Conservation (phyloP, 1,140 invertebrate genomes). For the Heliconius melpomene region DNA sequence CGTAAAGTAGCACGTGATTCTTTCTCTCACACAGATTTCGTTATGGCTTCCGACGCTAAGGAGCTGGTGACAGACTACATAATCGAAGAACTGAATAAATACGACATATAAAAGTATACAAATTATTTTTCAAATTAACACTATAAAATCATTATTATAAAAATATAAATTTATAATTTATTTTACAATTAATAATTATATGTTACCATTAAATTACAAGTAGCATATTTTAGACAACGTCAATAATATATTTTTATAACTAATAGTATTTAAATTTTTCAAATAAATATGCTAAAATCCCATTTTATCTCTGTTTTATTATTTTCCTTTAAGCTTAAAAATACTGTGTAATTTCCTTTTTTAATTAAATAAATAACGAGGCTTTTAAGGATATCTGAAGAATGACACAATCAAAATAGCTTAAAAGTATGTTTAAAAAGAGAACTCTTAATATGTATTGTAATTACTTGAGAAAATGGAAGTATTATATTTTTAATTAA, state of each 20-base stretch:
- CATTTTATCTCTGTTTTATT: not conserved
- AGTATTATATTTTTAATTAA: no score
- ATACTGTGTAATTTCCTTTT: no score
- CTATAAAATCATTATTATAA: no score
- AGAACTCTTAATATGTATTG: no score
- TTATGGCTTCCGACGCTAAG: conserved; percentile 51
- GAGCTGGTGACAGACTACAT: conserved; percentile 56
- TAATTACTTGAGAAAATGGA: no score
- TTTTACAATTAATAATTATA: no score
- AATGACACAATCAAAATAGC: no score
- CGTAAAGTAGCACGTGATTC: conserved; percentile 54
- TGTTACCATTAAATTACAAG: not conserved
- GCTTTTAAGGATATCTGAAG: no score
- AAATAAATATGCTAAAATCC: not conserved
- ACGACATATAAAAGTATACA: not conserved
- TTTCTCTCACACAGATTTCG: conserved; percentile 60
- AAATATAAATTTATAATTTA: no score
- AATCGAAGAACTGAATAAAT: conserved; percentile 35
- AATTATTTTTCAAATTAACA: not conserved
- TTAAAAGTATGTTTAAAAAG: no score
- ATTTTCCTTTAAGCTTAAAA: no score
- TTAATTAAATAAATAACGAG: no score
- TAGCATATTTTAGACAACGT: not conserved
- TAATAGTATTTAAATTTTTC: not conserved
- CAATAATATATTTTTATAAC: not conserved